phyloP scores from a whole-genome alignment of 2,888 invertebrate genomes.

The Eurytoma californica region DNA sequence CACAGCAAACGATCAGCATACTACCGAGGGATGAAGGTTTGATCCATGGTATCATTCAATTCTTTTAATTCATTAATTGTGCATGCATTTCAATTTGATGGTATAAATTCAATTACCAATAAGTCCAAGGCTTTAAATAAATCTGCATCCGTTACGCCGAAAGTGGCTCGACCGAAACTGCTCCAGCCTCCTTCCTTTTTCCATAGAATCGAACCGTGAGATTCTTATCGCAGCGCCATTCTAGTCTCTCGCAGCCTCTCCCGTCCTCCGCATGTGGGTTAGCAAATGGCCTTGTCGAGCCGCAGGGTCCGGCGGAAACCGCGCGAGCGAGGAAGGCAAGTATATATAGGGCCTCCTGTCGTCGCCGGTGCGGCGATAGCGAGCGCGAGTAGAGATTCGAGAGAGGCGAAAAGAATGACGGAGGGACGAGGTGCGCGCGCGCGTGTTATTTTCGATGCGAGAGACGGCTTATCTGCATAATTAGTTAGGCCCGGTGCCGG shows the following conservation, averaged over 20 bases:
- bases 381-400: neutral
- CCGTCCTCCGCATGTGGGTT: neutral
- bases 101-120: too few relatives aligned
- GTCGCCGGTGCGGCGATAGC: neutral
- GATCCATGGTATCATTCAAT: too few relatives aligned
- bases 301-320: slow-evolving; percentile 12
- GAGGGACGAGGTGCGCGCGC: neutral
- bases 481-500: neutral
- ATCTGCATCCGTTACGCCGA: neutral
- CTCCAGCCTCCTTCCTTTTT: neutral
- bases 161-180: slow-evolving; percentile 3
- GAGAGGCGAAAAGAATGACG: neutral
- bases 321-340: slow-evolving; percentile 48
- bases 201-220: neutral
- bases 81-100: too few relatives aligned
- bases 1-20: too few relatives aligned
- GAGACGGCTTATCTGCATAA: slow-evolving; percentile 56
- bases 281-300: slow-evolving; percentile 14
- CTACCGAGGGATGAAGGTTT: too few relatives aligned
- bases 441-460: slow-evolving; percentile 59
- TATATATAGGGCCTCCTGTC: neutral
- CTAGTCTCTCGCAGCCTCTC: neutral
- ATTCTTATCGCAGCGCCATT: slow-evolving; percentile 10
- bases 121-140: neutral
- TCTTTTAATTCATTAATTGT: too few relatives aligned